phyloP scores from a whole-genome alignment of 64 coral and sea anemone species.

The Dendrophyllia cribrosa region DNA sequence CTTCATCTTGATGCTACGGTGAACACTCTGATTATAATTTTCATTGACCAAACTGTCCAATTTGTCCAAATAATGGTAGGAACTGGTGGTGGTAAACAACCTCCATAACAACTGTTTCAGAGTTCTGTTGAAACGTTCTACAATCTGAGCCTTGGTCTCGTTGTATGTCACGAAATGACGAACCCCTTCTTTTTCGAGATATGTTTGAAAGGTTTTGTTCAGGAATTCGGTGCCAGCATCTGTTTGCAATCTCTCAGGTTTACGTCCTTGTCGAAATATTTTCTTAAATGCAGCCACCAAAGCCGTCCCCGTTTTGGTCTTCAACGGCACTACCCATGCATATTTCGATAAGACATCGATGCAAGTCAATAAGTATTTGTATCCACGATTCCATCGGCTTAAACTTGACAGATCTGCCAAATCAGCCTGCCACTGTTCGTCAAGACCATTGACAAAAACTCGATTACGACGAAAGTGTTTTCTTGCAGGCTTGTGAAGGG shows the following conservation, averaged over 20 bases:
- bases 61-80: not conserved
- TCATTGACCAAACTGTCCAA: conserved; percentile 23
- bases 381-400: conserved; percentile 5
- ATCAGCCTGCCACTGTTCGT: conserved; percentile 44
- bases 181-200: not conserved
- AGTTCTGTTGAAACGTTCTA: not conserved
- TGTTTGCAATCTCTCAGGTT: conserved; percentile 22
- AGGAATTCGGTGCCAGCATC: conserved; percentile 51
- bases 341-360: not conserved
- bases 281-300: conserved; percentile 38
- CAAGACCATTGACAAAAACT: conserved; percentile 26
- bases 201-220: not conserved
- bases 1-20: not conserved
- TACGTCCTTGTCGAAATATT: conserved; percentile 17
- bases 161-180: not conserved
- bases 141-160: no score
- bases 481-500: conserved; percentile 12
- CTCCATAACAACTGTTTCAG: conserved; percentile 29
- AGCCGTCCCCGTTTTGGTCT: not conserved
- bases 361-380: conserved; percentile 33
- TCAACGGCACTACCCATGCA: not conserved
- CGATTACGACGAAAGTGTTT: conserved; percentile 16
- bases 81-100: conserved; percentile 29
- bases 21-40: not conserved
- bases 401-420: conserved; percentile 13